Conservation (phyloP, 2,888 invertebrate species). For the Melieria omissa region DNA sequence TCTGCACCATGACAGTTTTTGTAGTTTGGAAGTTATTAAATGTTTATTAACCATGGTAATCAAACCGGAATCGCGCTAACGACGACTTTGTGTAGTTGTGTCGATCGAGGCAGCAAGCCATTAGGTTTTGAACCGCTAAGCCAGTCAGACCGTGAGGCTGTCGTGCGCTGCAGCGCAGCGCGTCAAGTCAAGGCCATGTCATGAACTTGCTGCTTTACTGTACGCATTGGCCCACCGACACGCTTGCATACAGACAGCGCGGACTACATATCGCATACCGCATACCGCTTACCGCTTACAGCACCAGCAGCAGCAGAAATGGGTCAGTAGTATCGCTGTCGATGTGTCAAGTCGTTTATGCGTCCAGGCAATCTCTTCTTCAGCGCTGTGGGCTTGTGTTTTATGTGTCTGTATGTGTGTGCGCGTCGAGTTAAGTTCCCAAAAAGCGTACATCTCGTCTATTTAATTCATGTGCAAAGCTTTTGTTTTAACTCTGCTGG, state of each 20-base stretch:
- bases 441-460: no score
- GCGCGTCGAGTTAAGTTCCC: background rate
- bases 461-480: no score
- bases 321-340: background rate
- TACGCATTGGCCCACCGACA: slow-evolving; percentile 14
- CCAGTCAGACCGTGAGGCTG: background rate
- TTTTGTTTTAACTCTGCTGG: no score
- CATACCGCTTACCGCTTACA: background rate
- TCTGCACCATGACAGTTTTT: no score
- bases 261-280: background rate
- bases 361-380: background rate
- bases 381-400: background rate
- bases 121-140: no score
- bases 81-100: no score
- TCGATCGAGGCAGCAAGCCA: no score
- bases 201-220: slow-evolving; percentile 43
- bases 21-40: no score
- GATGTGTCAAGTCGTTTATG: background rate
- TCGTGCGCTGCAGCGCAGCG: background rate
- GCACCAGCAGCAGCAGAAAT: background rate
- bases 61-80: no score
- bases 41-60: no score
- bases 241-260: background rate
- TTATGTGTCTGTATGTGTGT: background rate
- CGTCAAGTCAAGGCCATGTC: slow-evolving; percentile 38